Evolutionary conservation across 1,140 invertebrate genomes (phyloP).

Genomic region (Drosophila dunni): DNA sequence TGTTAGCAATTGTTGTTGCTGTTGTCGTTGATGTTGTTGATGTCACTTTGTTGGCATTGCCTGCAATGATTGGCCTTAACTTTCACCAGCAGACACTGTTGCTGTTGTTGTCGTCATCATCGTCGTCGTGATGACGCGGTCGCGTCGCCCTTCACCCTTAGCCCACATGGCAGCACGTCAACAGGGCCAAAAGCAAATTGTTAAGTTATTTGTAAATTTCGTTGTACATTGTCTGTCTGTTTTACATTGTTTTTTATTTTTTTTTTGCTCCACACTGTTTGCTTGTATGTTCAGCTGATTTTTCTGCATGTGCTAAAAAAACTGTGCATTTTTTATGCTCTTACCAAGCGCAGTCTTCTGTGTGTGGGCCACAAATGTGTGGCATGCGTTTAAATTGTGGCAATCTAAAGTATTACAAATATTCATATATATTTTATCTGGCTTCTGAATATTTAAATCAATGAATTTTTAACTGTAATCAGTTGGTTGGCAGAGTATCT

Average conservation of each 20-base stretch:
- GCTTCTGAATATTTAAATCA: not conserved
- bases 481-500: not conserved
- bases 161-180: constrained; percentile 42
- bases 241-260: constrained; percentile 4
- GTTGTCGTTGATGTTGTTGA: constrained; percentile 41
- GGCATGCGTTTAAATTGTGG: constrained; percentile 1
- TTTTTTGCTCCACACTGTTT: constrained; percentile 1
- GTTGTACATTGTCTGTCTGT: constrained; percentile 47
- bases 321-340: constrained; percentile 9
- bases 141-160: constrained; percentile 38
- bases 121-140: constrained; percentile 51
- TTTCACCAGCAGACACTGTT: constrained; percentile 65
- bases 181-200: constrained; percentile 76
- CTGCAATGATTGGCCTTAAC: constrained; percentile 74
- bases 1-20: constrained; percentile 65
- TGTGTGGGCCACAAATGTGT: constrained; percentile 3
- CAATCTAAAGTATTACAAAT: too few relatives aligned
- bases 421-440: not conserved
- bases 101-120: constrained; percentile 34
- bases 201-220: constrained; percentile 81
- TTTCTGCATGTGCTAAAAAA: constrained; percentile 9
- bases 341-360: not conserved
- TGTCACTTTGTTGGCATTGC: constrained; percentile 59
- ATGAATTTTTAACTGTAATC: not conserved
- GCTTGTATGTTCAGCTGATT: constrained; percentile 25